Base-by-base conservation (phyloP, 2,113 vertebrate genomes). In the Ochotona curzoniae region DNA sequence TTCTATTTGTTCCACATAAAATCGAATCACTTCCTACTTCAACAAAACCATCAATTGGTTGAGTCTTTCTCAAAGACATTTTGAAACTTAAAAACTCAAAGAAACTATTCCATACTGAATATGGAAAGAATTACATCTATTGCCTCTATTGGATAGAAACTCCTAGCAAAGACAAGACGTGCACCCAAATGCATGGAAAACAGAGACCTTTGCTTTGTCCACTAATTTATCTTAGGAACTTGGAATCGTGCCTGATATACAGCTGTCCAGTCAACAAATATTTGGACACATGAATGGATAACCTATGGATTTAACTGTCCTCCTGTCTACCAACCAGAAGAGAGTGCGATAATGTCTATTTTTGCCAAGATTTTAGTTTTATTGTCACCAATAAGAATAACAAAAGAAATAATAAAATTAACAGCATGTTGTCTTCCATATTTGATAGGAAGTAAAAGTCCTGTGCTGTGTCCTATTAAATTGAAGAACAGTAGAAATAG, bases 301-400 rank as follows among this genome's bases (percentile, higher is more conserved):
- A 54, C 17, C 32, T n/a, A 87, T 18, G 74, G 47, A 23, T 70
- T 15, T 87, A 84, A 66, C 47, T 15, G 49, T 26, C 23, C 35
- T 83, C 20, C 44, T 87, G 12, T 64, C 47, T 66, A 60, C 44
- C 51, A 8, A 78, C 28, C 30, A 60, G 57, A 57, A 51, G 11
- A 83, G 54, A 74, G 84, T 30, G 28, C 30, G 32, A 73, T 64
- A 35, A 60, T 64, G 85, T 7, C 28, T 60, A 67, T 18, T 61
- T 54, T 76, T 18, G 44, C 49, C 49, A 93, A 75, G 38, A 83
- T 82, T 82, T 61, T 95, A 60, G 51, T 78, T 96, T 81, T 54
- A 49, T 75, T 69, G 51, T 79, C 75, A 76, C 51, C 49, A 38
- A 51, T 23, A 86, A 64, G 54, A 82, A 87, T 18, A 84, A 67